Evolutionary conservation across 2,888 invertebrate species (phyloP).

Genomic region (Azorinus chamasolen): DNA sequence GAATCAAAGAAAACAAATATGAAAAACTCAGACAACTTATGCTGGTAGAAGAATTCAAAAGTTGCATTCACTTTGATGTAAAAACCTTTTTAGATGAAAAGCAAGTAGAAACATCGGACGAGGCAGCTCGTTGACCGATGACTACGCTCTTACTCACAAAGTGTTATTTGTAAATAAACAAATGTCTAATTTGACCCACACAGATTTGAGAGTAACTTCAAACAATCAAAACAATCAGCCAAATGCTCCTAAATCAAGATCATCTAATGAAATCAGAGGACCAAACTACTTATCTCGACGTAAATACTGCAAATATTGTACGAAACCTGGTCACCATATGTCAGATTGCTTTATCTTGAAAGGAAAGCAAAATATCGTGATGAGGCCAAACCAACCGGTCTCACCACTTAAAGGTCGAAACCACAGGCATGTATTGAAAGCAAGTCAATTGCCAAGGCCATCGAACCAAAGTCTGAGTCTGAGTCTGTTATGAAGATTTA

Average conservation of each 20-base stretch:
- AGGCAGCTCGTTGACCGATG: constrained; percentile 40
- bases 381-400: too few relatives aligned
- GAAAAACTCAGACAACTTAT: too few relatives aligned
- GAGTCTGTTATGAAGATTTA: constrained; percentile 19
- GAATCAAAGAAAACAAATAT: neutral
- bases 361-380: constrained; percentile 15
- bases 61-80: too few relatives aligned
- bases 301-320: constrained; percentile 30
- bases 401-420: too few relatives aligned
- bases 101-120: constrained; percentile 24
- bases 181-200: neutral
- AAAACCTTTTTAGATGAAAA: too few relatives aligned
- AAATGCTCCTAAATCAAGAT: neutral
- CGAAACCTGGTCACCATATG: constrained; percentile 35
- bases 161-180: neutral
- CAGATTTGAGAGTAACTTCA: neutral
- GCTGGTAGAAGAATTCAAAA: too few relatives aligned
- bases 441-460: neutral
- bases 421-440: too few relatives aligned
- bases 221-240: neutral
- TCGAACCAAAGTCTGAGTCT: constrained; percentile 1
- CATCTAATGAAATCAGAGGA: constrained; percentile 10
- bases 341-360: constrained; percentile 38
- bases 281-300: constrained; percentile 9
- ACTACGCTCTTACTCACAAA: too few relatives aligned